phyloP scores from a whole-genome alignment of 2,113 vertebrate species.

The Actenoides hombroni region DNA sequence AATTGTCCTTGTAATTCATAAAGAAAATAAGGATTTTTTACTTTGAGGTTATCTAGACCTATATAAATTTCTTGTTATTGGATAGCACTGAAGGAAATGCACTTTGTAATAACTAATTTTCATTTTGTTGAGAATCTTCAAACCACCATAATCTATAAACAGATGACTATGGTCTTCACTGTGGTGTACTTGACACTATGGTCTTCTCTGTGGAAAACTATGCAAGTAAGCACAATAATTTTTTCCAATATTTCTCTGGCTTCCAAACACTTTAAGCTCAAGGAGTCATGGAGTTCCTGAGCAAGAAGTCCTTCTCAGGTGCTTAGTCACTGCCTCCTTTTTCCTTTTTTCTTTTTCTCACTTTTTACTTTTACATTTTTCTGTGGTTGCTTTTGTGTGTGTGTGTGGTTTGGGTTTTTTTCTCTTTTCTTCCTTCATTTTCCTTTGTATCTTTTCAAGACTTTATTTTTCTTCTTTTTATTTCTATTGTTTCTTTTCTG shows the following conservation, averaged over 20 bases:
- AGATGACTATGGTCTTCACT: background rate
- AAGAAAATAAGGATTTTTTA: background rate
- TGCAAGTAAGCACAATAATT: background rate
- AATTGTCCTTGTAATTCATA: background rate
- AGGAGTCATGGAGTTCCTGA: background rate
- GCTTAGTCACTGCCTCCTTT: background rate
- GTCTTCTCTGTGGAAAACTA: fast-evolving
- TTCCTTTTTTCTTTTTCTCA: no score
- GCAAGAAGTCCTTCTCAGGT: background rate
- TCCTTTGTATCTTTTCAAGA: no score
- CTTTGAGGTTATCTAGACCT: background rate
- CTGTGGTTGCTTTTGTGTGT: no score
- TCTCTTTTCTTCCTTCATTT: no score
- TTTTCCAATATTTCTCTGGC: background rate
- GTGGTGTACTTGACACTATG: background rate
- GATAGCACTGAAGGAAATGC: background rate
- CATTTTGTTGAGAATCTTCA: background rate
- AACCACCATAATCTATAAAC: background rate
- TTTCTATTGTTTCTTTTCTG: fast-evolving
- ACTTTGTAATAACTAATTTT: background rate
- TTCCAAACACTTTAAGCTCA: background rate
- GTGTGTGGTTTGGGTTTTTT: no score
- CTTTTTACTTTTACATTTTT: no score
- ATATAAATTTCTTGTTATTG: background rate
- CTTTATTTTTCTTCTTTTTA: no score